Evolutionary conservation across 2,113 vertebrate species (phyloP).

Genomic region (Pionites leucogaster): DNA sequence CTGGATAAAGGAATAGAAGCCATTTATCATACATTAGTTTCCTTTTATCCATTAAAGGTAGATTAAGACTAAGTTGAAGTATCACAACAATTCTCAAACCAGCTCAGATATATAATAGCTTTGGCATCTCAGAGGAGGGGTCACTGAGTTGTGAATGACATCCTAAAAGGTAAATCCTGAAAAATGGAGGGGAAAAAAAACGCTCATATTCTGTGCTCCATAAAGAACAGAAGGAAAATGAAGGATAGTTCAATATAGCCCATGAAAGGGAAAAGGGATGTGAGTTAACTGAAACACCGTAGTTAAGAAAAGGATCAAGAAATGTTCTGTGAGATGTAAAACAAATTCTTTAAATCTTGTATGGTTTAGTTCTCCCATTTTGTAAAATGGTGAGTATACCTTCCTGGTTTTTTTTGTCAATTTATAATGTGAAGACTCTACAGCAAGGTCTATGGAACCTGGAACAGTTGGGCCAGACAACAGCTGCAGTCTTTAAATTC

Average conservation of each 20-base stretch:
- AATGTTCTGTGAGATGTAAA: neutral
- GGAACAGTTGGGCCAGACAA: neutral
- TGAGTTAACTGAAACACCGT: neutral
- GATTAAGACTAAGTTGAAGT: neutral
- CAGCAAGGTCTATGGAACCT: neutral
- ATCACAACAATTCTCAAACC: neutral
- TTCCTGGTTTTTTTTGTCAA: neutral
- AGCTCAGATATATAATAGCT: neutral
- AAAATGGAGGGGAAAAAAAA: accelerated
- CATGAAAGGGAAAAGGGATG: neutral
- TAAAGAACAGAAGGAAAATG: neutral
- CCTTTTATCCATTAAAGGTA: neutral
- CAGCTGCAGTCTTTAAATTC: neutral
- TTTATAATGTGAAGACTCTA: neutral
- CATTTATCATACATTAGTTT: neutral
- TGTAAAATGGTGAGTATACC: neutral
- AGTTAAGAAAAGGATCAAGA: neutral
- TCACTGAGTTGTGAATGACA: neutral
- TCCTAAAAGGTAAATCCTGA: neutral
- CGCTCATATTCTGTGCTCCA: accelerated
- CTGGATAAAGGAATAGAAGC: neutral
- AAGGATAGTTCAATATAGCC: neutral
- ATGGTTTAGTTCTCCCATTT: neutral
- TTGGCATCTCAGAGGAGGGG: neutral
- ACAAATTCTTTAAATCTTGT: neutral